Evolutionary conservation across 1,140 invertebrate genomes (phyloP), one percentile per base, ranked within the genome.

Genomic region (Eupeodes corollae): DNA sequence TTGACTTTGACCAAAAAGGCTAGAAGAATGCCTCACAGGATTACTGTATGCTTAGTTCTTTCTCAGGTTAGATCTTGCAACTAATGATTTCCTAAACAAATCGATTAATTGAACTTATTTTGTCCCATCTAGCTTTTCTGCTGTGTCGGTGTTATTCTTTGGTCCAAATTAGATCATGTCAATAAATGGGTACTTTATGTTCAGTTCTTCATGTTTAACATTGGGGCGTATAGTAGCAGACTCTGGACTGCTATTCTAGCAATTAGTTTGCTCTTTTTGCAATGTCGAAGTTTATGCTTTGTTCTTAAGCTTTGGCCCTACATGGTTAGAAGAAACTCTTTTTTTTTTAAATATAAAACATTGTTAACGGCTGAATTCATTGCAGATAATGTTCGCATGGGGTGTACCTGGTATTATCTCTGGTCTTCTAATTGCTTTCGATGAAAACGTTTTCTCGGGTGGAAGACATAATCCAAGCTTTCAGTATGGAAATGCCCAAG

Each of bases 221-320:
- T 79, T 39, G 86, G 88, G 18, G 78, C 85, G 21, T 84, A 87
- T 56, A 82, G 84, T 40, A 80, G 84, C 30, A 72, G 90, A 19
- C 71, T 92, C 26, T 93, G 88, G 84, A 88, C 89, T 0, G 80
- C 82, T 13, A 77, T 88, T 46, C 73, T 94, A 42, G 85, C 90
- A 14, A 70, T 88, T 16, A 79, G 81, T 6, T 61, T 96, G 13
- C 76, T 92, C 37, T 82, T 93, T 58, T 69, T 94, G 21, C 83
- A 90, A 63, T 84, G 80, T 46, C 77, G 85, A 39, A 88, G 87
- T 52, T 72, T 88, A 2, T 85, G 84, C 60, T 90, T 84, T 68
- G 80, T 91, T 19, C 65, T 88, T 11, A 80, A 81, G 51, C 54
- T 89, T 0, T 79, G 82, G 61, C 82, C 82, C 1, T 65, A 62